Percentiles rank a stretch among this genome's conserved stretches.
These are phyloP conservation scores for Xenus cinereus DNA, from an alignment of 2,113 vertebrate genomes.

Conservation along the genomic window DNA sequence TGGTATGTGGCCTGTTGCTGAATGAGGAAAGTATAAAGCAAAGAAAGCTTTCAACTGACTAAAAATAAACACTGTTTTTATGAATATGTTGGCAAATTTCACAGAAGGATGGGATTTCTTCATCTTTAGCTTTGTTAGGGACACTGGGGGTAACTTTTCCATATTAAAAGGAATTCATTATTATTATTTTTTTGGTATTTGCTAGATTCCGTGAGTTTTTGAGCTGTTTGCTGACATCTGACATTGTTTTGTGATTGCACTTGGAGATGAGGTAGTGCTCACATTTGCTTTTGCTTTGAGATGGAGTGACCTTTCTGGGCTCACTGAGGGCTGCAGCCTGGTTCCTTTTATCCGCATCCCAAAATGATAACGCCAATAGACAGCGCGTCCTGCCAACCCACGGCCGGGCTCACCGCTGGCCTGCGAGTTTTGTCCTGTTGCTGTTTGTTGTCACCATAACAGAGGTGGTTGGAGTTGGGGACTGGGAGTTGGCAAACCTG, in stretches of 20 bases:
- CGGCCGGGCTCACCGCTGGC: fast-evolving
- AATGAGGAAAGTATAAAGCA: neutral
- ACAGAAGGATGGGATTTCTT: constrained; percentile 34
- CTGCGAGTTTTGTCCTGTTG: fast-evolving
- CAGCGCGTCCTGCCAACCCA: neutral
- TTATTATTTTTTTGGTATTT: neutral
- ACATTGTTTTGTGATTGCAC: neutral
- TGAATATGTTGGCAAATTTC: neutral
- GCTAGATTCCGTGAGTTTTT: neutral
- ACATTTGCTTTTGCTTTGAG: neutral
- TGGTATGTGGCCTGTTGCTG: neutral
- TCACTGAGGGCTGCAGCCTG: neutral
- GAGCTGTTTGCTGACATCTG: constrained; percentile 26
- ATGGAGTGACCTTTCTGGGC: neutral
- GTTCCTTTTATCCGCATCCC: neutral
- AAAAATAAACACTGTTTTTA: constrained; percentile 34
- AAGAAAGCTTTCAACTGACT: constrained; percentile 3
- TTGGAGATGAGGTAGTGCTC: neutral
- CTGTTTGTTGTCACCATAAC: neutral
- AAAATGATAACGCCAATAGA: neutral
- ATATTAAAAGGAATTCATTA: neutral
- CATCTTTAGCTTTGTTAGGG: neutral
- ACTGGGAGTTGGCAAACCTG: neutral
- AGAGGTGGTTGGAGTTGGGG: neutral
- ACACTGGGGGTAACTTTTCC: constrained; percentile 23